Evolutionary conservation across 1,140 invertebrate genomes (phyloP), one percentile per base, ranked within the genome.

Genomic region (Megalonaias nervosa): DNA sequence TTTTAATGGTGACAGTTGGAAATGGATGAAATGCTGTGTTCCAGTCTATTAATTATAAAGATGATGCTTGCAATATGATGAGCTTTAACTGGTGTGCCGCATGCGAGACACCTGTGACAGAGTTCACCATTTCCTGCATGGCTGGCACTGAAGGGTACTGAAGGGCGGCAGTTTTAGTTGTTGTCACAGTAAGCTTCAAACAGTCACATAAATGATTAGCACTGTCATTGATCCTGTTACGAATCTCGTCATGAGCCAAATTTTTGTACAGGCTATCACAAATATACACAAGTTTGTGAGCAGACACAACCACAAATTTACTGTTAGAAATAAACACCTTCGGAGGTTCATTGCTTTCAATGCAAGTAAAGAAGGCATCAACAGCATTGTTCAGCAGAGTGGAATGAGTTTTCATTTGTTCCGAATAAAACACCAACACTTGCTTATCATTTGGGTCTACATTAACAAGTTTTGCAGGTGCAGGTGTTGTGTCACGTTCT

Each of bases 111-210:
- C 95, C 94, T 16, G 95, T 94, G 23, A 98, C 94, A 16, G 95
- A 94, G 89, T 97, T 96, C 0, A 97, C 96, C 97, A 98, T 98
- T 80, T 96, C 96, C 82, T 97, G 96, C 1, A 98, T 96, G 1
- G 96, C 96, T 23, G 93, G 93, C 1, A 97, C 96, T 84, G 95
- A 96, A 0, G 97, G 97, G 88, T 97, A 98, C 90, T 97, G 95
- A 61, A 96, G 93, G 4, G 96, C 97, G 2, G 97, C 97, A 80
- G 94, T 94, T 91, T 98, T 98, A 0, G 96, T 97, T 85, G 96
- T 96, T 16, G 93, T 92, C 0, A 98, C 97, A 12, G 95, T 96
- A 21, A 94, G 93, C 57, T 95, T 96, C 1, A 98, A 91, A 9
- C 94, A 94, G 82, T 97, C 95, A 75, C 95, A 97, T 23, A 98